Conservation (phyloP, 2,113 vertebrate species). For the Gasterosteus nipponicus region DNA sequence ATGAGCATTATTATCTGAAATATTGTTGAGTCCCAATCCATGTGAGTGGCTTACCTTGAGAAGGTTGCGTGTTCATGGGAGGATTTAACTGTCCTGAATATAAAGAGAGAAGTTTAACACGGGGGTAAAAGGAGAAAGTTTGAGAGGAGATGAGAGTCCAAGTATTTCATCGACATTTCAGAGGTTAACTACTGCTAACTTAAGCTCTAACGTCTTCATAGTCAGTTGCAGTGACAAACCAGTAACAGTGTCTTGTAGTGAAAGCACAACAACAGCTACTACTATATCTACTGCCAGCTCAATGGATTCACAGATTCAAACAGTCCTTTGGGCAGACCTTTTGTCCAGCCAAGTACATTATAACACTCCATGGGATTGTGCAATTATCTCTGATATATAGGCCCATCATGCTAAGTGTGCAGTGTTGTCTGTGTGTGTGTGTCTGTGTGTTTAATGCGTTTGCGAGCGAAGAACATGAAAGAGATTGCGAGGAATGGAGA, state of each 20-base stretch:
- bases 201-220: constrained; percentile 2
- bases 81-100: not conserved
- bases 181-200: not conserved
- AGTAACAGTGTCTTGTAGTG: constrained; percentile 19
- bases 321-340: constrained; percentile 30
- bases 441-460: not conserved
- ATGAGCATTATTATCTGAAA: constrained; percentile 26
- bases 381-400: constrained; percentile 41
- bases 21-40: not conserved
- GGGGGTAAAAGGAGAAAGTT: not conserved
- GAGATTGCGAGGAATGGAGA: constrained; percentile 20
- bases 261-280: constrained; percentile 45
- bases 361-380: constrained; percentile 42
- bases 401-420: constrained; percentile 34
- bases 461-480: not conserved
- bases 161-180: not conserved
- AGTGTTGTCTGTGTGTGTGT: constrained; percentile 19
- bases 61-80: not conserved
- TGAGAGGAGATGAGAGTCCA: not conserved
- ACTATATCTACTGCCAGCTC: constrained; percentile 32
- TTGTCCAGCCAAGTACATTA: constrained; percentile 56
- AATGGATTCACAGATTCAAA: constrained; percentile 16
- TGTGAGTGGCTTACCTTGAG: constrained; percentile 11
- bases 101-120: not conserved
- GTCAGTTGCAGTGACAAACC: constrained; percentile 12